Evolutionary conservation across 2,113 vertebrate genomes (phyloP).

Genomic region (Eidolon helvum): DNA sequence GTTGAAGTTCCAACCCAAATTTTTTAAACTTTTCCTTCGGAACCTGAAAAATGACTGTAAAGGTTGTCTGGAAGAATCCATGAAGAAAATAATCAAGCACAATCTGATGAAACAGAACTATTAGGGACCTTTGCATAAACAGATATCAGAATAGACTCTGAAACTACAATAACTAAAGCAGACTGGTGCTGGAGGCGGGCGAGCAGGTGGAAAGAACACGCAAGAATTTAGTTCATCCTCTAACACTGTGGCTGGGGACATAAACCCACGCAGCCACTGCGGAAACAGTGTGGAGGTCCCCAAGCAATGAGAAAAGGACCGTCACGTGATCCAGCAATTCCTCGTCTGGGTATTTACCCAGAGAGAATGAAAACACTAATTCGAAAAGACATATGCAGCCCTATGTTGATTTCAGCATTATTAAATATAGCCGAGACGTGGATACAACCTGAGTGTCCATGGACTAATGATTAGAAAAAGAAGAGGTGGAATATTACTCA

Average conservation of each 20-base stretch:
- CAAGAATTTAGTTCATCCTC: rapidly evolving
- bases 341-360: background rate
- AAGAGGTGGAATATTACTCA: background rate
- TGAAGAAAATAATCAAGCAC: background rate
- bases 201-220: background rate
- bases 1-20: background rate
- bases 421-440: rapidly evolving
- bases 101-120: background rate
- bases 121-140: background rate
- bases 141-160: background rate
- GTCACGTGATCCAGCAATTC: background rate
- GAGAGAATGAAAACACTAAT: background rate
- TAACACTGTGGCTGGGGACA: rapidly evolving
- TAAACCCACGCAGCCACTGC: rapidly evolving
- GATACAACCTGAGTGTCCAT: rapidly evolving
- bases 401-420: rapidly evolving
- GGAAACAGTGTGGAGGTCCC: background rate
- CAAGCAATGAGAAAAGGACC: rapidly evolving
- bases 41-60: background rate
- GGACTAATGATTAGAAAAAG: too few species aligned
- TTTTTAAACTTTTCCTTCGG: background rate
- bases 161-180: background rate
- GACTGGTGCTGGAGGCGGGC: too few species aligned
- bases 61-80: background rate
- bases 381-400: rapidly evolving